Percentiles rank a stretch among this genome's conserved stretches.
phyloP scores from a whole-genome alignment of 2,888 invertebrate species.

The Drosophila yooni region DNA sequence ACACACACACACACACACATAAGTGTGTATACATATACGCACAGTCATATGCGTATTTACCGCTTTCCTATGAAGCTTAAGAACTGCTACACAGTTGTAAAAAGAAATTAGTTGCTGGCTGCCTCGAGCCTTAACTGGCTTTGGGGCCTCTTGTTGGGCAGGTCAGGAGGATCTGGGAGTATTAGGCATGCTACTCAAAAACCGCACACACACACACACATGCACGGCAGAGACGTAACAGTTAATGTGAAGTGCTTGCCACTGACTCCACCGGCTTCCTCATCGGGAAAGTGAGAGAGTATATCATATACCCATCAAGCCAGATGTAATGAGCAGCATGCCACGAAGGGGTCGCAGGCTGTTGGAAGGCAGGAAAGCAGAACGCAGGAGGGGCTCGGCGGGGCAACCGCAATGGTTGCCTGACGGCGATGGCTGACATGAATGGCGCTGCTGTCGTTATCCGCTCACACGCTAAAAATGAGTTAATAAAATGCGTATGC shows the following conservation, averaged over 20 bases:
- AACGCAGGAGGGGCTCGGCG: neutral
- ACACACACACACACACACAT: slow-evolving; percentile 21
- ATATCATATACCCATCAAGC: slow-evolving; percentile 76
- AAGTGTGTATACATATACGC: slow-evolving; percentile 3
- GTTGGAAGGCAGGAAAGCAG: neutral
- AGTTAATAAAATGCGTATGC: slow-evolving; percentile 80
- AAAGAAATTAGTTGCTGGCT: slow-evolving; percentile 74
- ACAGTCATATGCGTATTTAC: slow-evolving; percentile 14
- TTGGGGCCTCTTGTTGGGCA: slow-evolving; percentile 18
- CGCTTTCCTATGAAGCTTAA: slow-evolving; percentile 67
- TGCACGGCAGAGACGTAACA: slow-evolving; percentile 45
- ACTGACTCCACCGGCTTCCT: slow-evolving; percentile 7
- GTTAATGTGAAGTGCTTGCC: slow-evolving; percentile 70
- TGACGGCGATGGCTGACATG: neutral
- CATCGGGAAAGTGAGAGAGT: slow-evolving; percentile 43
- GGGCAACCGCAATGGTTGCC: slow-evolving; percentile 4
- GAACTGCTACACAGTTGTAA: slow-evolving; percentile 75
- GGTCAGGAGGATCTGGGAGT: slow-evolving; percentile 21
- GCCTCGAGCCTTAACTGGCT: slow-evolving; percentile 24
- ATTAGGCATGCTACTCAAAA: slow-evolving; percentile 40
- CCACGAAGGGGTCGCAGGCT: neutral
- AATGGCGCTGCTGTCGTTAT: slow-evolving; percentile 33
- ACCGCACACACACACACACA: slow-evolving; percentile 26
- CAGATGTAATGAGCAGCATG: slow-evolving; percentile 45
- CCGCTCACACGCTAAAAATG: slow-evolving; percentile 67